Base-by-base conservation (phyloP, 2,797 vertebrate species). In the Leptoclinus maculatus region DNA sequence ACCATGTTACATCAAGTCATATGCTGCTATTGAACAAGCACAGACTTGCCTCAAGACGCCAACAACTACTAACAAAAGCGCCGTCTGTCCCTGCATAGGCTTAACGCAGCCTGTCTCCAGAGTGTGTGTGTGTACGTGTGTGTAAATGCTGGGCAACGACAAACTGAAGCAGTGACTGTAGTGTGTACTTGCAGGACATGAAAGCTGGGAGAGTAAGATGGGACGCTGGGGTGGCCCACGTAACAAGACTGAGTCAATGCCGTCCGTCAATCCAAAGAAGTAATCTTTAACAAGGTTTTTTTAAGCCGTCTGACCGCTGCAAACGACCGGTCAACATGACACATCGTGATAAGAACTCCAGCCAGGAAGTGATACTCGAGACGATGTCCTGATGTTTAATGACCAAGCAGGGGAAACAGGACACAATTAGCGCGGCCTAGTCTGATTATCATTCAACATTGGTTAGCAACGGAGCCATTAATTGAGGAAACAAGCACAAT, bases 371-470 rank as follows among this genome's bases (percentile, higher is more conserved):
- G 60, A 59, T 27, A n/a, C 29, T 78, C 27, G 62, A 63, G 59
- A 66, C n/a, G 74, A 78, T 43, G 47, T 32, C 60, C 56, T 66
- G 29, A 23, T 86, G 58, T 82, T 71, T 71, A 66, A 83, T 25
- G 66, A 77, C 65, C 66, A 47, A 76, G 76, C 66, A 53, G 53
- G 64, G 36, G 58, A 53, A 78, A 73, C 67, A 0, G 67, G 78
- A 83, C 74, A 66, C 73, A 74, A 87, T 72, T 59, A 73, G 65
- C 82, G 14, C 17, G 51, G 47, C 45, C 58, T 60, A 79, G 72
- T 85, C 74, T 57, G 82, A 90, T 92, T 87, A 90, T 89, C 86
- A 74, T 86, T 88, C 76, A 89, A 91, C 89, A 71, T 34, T 74
- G 43, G 68, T 68, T 53, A 76, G 70, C 68, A 74, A 83, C 38